These are phyloP conservation scores for Echinops telfairi DNA, from an alignment of 2,113 vertebrate genomes.

Conservation along the genomic window DNA sequence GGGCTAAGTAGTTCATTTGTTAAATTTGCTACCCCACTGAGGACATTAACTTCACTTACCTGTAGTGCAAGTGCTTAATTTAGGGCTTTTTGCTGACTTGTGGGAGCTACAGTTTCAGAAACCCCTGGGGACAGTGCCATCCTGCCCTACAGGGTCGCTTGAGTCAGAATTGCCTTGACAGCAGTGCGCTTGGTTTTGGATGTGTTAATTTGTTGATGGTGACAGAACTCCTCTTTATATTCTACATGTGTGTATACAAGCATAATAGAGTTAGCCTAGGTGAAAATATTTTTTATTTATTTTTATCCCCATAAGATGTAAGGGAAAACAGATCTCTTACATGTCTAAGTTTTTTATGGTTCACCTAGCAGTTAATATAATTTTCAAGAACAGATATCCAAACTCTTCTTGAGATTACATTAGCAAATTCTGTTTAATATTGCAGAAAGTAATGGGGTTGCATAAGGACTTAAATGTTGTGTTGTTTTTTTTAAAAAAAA, in stretches of 20 bases:
- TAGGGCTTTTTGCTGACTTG: constrained; percentile 19
- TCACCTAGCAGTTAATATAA: constrained; percentile 49
- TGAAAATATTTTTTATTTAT: not conserved
- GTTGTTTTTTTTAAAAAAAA: not conserved
- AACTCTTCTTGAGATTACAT: not conserved
- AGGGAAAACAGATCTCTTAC: constrained; percentile 30
- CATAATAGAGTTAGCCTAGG: constrained; percentile 10
- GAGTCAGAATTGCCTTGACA: no score
- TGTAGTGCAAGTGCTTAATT: constrained; percentile 62
- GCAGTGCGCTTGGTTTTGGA: no score
- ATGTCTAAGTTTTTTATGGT: constrained; percentile 13
- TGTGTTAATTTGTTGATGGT: not conserved
- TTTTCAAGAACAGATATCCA: constrained; percentile 47
- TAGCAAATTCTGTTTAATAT: constrained; percentile 51
- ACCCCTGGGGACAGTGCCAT: no score
- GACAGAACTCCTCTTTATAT: constrained; percentile 1
- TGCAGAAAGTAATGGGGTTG: not conserved
- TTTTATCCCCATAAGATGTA: not conserved
- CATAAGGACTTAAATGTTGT: not conserved
- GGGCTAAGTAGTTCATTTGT: constrained; percentile 80
- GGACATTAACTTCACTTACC: constrained; percentile 61
- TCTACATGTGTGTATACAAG: constrained; percentile 1
- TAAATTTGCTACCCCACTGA: constrained; percentile 76
- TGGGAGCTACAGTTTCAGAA: no score
- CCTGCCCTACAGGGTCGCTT: no score